These are phyloP conservation scores for Cordylochernes scorpioides DNA, from an alignment of 2,888 invertebrate genomes.

Conservation along the genomic window DNA sequence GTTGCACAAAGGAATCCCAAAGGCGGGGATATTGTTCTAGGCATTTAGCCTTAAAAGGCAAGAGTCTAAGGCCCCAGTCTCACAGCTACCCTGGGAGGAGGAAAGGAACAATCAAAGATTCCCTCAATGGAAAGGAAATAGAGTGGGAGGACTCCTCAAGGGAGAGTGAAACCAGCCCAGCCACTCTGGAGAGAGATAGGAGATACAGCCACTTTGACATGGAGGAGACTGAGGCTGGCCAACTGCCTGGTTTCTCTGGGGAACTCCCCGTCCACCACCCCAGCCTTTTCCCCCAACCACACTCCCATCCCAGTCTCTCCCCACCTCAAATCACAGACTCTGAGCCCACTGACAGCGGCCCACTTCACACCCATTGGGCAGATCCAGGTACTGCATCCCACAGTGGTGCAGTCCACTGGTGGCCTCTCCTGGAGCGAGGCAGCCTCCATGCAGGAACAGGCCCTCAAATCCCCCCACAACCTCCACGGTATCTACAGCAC, in stretches of 20 bases:
- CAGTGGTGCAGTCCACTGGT: no score
- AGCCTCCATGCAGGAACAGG: conserved; percentile 5
- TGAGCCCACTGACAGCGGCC: conserved; percentile 27
- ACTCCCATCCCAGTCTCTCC: conserved; percentile 17
- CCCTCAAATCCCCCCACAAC: conserved; percentile 3
- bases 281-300: conserved; percentile 34
- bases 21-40: conserved; percentile 84
- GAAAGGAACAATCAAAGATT: conserved; percentile 20
- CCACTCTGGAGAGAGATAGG: conserved; percentile 10
- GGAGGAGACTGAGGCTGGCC: conserved; percentile 84
- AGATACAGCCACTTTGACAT: conserved; percentile 35
- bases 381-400: no score
- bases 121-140: conserved; percentile 23
- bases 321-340: conserved; percentile 15
- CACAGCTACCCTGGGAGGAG: conserved; percentile 17
- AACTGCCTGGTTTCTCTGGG: conserved; percentile 83
- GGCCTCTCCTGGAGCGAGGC: no score
- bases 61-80: conserved; percentile 21
- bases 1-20: conserved; percentile 89
- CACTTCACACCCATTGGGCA: conserved; percentile 23
- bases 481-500: no score
- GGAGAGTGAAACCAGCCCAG: conserved; percentile 43
- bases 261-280: conserved; percentile 72
- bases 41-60: conserved; percentile 69
- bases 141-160: conserved; percentile 69